Base-by-base conservation (phyloP, 2,113 vertebrate genomes). In the Hydrolagus affinis region DNA sequence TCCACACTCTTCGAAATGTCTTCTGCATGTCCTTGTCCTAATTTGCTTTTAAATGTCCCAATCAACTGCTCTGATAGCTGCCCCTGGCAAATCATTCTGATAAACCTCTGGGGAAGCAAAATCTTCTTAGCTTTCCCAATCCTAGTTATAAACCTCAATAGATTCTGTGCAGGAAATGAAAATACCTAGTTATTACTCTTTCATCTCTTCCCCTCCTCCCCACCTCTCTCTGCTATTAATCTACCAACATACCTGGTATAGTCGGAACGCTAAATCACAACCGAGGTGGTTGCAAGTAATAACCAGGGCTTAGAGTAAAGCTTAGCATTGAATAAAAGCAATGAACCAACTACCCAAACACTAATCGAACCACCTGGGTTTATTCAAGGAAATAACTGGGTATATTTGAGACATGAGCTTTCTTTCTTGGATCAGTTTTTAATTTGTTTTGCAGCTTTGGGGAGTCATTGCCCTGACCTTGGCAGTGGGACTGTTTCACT, bases 391-490 rank as follows among this genome's bases (percentile, higher is more conserved):
- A 80, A 80, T 83, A n/a, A 56, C 62, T 30, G 12, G 11, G 23
- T 68, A 64, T 4, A 25, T 56, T 62, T 80, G 77, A 80, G 59
- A 83, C 25, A 83, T 83, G 17, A 66, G 62, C 28, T 83, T 64
- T 83, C 78, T 83, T 66, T 28, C 25, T 17, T 28, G 23, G 28
- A 21, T 30, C 25, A 68, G 62, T 64, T 83, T 83, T 66, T 66
- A 66, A 83, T 66, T 32, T 32, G 66, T 83, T 28, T 83, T 15
- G 78, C 6, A 6, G 44, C 44, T 28, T 66, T 64, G 25, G 78
- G 14, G 32, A 30, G 62, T 66, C 32, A 83, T 83, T 83, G 25
- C 21, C 32, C 66, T 83, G 78, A 83, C 78, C 62, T 83, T 83
- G 78, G 73, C 32, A 75, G 21, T 75, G 73, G 25, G 66, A 32